Percentiles rank a stretch among this genome's conserved stretches.
phyloP scores from a whole-genome alignment of 2,797 vertebrate genomes.

The Sebastes steindachneri region DNA sequence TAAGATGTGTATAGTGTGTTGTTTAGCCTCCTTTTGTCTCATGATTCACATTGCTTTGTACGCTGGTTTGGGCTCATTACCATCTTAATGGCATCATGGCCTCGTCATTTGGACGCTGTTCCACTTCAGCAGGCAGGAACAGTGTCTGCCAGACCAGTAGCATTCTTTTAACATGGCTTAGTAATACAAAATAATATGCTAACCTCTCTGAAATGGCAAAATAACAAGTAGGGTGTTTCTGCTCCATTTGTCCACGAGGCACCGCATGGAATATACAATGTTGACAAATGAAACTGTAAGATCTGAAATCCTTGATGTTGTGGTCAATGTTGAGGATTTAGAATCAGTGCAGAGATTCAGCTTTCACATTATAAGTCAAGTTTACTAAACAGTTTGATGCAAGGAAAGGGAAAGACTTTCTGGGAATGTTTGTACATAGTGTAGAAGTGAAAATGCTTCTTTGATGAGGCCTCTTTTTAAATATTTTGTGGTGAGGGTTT shows the following conservation, averaged over 20 bases:
- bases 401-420: neutral
- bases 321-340: neutral
- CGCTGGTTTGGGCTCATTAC: slow-evolving; percentile 75
- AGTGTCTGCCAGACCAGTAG: slow-evolving; percentile 52
- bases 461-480: neutral
- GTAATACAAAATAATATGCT: slow-evolving; percentile 34
- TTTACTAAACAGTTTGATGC: neutral
- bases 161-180: slow-evolving; percentile 46
- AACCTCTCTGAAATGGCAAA: slow-evolving; percentile 44
- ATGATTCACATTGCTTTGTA: slow-evolving; percentile 56
- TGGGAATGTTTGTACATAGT: neutral
- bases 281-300: slow-evolving; percentile 1
- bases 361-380: neutral
- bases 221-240: slow-evolving; percentile 40
- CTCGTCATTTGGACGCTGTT: slow-evolving; percentile 66
- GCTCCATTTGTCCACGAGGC: slow-evolving; percentile 14
- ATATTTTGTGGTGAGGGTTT: neutral
- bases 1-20: slow-evolving; percentile 39
- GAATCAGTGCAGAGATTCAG: neutral
- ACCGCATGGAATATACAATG: neutral
- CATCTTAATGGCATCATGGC: slow-evolving; percentile 73
- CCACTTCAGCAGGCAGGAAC: slow-evolving; percentile 74
- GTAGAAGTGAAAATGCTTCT: neutral
- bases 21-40: slow-evolving; percentile 60
- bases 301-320: neutral